Conservation (phyloP, 2,797 vertebrate species). For the Naso thynnoides region DNA sequence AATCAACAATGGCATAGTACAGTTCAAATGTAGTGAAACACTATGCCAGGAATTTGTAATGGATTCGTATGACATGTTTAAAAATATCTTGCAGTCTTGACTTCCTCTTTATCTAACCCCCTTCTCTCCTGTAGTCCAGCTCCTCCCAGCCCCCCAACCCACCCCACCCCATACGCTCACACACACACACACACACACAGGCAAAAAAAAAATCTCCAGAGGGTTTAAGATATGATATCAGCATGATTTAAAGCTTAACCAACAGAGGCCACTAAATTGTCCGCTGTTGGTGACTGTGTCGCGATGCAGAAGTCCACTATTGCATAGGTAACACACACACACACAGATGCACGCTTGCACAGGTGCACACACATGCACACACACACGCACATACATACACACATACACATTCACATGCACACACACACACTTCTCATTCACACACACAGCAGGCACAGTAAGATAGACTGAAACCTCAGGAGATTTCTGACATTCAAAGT, state of each 20-base stretch:
- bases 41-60: slow-evolving; percentile 17
- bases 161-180: slow-evolving; percentile 4
- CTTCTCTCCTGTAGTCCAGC: no score
- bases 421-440: neutral
- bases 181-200: neutral
- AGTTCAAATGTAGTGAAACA: slow-evolving; percentile 30
- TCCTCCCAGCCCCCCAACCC: no score
- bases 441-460: neutral
- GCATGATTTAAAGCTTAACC: no score
- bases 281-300: no score
- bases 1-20: neutral
- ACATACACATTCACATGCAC: neutral
- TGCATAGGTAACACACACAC: no score
- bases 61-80: slow-evolving; percentile 40
- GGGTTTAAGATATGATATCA: no score
- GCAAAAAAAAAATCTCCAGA: no score
- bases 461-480: slow-evolving; percentile 17
- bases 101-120: neutral
- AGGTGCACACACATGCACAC: slow-evolving; percentile 1
- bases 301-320: no score
- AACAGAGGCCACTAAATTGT: no score
- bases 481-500: slow-evolving; percentile 25
- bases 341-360: neutral
- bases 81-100: slow-evolving; percentile 36
- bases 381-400: neutral